Conservation (phyloP, 2,797 vertebrate genomes). For the Selene dorsalis region DNA sequence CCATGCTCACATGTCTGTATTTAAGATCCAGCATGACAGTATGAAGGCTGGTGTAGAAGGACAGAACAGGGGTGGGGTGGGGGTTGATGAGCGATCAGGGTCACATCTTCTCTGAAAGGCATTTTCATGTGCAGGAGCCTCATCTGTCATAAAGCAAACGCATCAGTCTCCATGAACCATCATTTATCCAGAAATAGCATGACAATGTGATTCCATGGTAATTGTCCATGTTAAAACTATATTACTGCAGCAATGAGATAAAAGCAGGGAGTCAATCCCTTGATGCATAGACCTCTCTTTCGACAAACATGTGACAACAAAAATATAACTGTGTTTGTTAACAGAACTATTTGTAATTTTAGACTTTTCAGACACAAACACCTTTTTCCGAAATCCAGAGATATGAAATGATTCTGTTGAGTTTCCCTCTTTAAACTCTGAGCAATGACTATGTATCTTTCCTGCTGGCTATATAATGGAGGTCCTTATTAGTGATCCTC, state of each 20-base stretch:
- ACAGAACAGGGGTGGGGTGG: constrained; percentile 29
- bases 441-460: constrained; percentile 15
- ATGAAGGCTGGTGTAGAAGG: constrained; percentile 69
- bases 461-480: constrained; percentile 13
- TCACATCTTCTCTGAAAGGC: constrained; percentile 52
- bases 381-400: neutral
- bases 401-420: neutral
- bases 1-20: constrained; percentile 73
- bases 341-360: neutral
- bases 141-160: constrained; percentile 33
- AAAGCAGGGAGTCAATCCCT: constrained; percentile 8
- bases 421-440: neutral
- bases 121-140: constrained; percentile 37
- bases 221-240: neutral
- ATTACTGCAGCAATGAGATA: neutral
- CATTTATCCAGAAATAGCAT: constrained; percentile 8
- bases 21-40: constrained; percentile 77
- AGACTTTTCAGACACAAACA: neutral
- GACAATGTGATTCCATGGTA: neutral
- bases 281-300: neutral
- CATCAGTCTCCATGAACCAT: neutral
- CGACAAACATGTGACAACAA: neutral
- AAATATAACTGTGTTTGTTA: neutral
- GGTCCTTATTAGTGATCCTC: constrained; percentile 2
- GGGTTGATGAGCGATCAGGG: constrained; percentile 56